Percentiles rank a stretch among this genome's conserved stretches.
Evolutionary conservation across 92 coral and sea anemone genomes (phyloP).

Genomic region (Pocillopora meandrina): DNA sequence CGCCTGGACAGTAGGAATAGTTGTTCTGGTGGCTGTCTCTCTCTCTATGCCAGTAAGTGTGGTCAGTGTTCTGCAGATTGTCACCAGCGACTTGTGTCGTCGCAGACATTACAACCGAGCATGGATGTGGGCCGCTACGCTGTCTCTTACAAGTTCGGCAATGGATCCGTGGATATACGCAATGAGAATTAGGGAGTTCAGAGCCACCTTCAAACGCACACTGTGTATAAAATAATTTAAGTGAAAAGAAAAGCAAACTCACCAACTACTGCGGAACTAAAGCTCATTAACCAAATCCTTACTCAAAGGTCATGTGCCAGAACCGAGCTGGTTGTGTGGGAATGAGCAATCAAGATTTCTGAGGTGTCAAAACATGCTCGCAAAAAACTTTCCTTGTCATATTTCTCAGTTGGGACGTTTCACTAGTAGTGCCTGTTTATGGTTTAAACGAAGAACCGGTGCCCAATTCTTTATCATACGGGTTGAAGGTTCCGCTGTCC

Average conservation of each 20-base stretch:
- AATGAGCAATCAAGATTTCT: too few species aligned
- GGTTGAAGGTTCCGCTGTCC: too few species aligned
- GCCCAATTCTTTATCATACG: too few species aligned
- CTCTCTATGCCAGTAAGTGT: conserved; percentile 59
- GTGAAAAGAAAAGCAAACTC: background rate
- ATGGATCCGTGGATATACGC: conserved; percentile 84
- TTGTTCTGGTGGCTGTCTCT: conserved; percentile 49
- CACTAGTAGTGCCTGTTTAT: too few species aligned
- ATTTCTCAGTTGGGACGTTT: too few species aligned
- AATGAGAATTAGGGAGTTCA: conserved; percentile 60
- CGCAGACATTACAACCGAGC: conserved; percentile 36
- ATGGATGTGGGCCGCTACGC: conserved; percentile 69
- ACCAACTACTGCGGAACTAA: background rate
- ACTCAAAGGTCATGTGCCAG: too few species aligned
- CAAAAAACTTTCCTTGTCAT: too few species aligned
- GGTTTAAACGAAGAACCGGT: too few species aligned
- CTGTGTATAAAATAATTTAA: conserved; percentile 9
- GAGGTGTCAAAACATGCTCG: too few species aligned
- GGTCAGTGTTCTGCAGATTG: conserved; percentile 54
- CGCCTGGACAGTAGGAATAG: conserved; percentile 57
- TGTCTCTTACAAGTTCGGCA: conserved; percentile 64
- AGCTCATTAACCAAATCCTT: too few species aligned
- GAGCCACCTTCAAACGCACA: conserved; percentile 44
- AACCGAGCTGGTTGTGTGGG: too few species aligned
- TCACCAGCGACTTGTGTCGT: conserved; percentile 41